Conservation (phyloP, 2,797 vertebrate species). For the Heteromormyrus szaboi region DNA sequence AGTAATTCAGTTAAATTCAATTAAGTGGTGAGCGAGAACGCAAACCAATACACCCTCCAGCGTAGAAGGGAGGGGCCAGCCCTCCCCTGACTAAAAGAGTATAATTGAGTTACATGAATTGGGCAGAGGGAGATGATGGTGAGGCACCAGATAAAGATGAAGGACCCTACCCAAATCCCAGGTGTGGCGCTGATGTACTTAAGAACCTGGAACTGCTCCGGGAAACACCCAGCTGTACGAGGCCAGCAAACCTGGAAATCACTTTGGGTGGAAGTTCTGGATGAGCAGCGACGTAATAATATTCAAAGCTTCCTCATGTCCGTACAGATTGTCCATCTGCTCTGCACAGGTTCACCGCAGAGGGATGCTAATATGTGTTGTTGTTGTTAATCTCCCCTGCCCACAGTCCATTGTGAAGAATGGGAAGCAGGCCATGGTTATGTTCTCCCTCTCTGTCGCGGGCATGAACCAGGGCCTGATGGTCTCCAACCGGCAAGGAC, state of each 20-base stretch:
- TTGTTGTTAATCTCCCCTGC: background rate
- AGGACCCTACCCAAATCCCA: background rate
- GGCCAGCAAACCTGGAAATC: background rate
- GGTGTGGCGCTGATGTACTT: background rate
- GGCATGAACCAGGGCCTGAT: constrained; percentile 84
- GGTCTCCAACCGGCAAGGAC: constrained; percentile 70
- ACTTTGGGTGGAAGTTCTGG: background rate
- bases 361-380: background rate
- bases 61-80: background rate
- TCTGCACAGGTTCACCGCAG: background rate
- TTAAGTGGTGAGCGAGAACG: background rate
- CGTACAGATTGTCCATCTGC: background rate
- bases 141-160: background rate
- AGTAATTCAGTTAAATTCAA: background rate
- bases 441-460: constrained; percentile 87
- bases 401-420: constrained; percentile 85
- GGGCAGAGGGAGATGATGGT: background rate
- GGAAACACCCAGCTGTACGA: background rate
- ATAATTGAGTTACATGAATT: background rate
- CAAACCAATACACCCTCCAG: background rate
- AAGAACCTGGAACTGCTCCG: background rate
- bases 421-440: constrained; percentile 82
- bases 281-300: background rate
- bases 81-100: background rate
- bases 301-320: background rate